Base-by-base conservation (phyloP, 2,113 vertebrate species). In the Struthio camelus region DNA sequence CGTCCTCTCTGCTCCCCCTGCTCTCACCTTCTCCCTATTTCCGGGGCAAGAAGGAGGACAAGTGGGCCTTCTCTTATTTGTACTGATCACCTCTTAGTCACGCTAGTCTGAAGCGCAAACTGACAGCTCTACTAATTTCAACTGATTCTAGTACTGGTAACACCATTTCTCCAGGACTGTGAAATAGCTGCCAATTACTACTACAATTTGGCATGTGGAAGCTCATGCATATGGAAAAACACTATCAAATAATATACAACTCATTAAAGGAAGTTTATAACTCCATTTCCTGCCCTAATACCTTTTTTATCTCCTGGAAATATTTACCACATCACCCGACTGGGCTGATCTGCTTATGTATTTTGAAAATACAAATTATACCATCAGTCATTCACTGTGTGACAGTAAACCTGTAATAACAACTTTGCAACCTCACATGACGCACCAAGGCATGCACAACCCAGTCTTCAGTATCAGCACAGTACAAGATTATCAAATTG, bases 331-430 rank as follows among this genome's bases (percentile, higher is more conserved):
- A 94, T 90, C 95, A 96, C 93, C 71, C 73, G 96, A 98, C 96
- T 94, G 95, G 86, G 81, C 59, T 88, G 93, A 97, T 82, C 83
- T 97, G 96, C 97, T 97, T 96, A 91, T 95, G 46, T 97, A 94
- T 96, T 97, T 98, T 96, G 86, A 96, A 96, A 97, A 97, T 92
- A 97, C 82, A 96, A 96, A 98, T 97, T 94, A 98, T 94, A 90
- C 93, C 94, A 96, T 98, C 97, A 98, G 96, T 97, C 97, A 97
- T 93, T 88, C 18, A 19, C 81, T 86, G 90, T 58, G 80, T 50
- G 97, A 96, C 90, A 94, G 91, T 75, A 90, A 97, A 95, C 69
- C 85, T 93, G 90, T 65, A 95, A 97, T 98, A 97, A 97, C 87
- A 97, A 94, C 95, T 94, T 93, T 1, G 24, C 89, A 50, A 87